Percentiles rank a stretch among this genome's conserved stretches.
These are phyloP conservation scores for Trinectes maculatus DNA, from an alignment of 2,113 vertebrate genomes.

Conservation along the genomic window DNA sequence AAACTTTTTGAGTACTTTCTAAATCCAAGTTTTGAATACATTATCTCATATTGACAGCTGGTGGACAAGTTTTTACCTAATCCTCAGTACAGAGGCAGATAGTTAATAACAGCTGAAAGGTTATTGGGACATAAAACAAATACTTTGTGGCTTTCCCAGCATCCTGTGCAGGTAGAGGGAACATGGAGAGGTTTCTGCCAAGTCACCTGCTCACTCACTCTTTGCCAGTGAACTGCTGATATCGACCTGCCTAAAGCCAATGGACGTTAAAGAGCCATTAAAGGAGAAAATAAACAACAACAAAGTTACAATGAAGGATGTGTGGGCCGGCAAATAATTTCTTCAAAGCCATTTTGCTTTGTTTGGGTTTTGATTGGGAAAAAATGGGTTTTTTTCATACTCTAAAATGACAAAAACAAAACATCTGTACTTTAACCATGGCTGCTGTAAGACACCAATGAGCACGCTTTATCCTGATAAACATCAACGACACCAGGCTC, in stretches of 20 bases:
- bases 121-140: constrained; percentile 6
- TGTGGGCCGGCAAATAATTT: not conserved
- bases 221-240: not conserved
- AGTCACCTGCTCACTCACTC: constrained; percentile 41
- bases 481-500: constrained; percentile 21
- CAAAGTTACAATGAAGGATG: not conserved
- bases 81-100: not conserved
- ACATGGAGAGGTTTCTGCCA: constrained; percentile 44
- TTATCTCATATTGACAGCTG: not conserved
- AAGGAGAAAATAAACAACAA: not conserved
- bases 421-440: not conserved
- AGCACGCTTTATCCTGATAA: constrained; percentile 1
- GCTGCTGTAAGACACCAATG: not conserved
- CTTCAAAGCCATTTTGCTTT: not conserved
- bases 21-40: not conserved
- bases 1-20: not conserved
- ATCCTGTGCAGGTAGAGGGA: constrained; percentile 43
- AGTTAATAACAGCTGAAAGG: not conserved
- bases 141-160: constrained; percentile 13
- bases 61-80: not conserved
- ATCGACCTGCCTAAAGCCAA: not conserved
- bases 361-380: not conserved
- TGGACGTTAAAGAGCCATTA: not conserved
- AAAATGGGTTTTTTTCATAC: too few relatives aligned
- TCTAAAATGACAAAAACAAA: too few relatives aligned